Evolutionary conservation across 35 echinoderm and acorn worm genomes (phyloP).

Genomic region (Ophioderma brevispina): DNA sequence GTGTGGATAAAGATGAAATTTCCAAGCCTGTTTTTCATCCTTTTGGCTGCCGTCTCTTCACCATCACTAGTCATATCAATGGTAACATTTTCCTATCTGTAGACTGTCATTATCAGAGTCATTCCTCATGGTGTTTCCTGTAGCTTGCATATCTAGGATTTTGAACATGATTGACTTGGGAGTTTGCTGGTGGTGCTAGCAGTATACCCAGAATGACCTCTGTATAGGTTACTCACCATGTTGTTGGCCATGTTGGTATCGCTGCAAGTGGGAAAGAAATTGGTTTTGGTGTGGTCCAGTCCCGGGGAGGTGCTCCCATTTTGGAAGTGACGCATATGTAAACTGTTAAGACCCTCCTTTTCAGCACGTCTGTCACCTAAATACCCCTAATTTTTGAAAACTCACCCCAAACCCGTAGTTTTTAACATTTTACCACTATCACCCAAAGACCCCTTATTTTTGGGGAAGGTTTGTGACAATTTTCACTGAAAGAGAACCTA

Average conservation of each 20-base stretch:
- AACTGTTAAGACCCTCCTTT: too few relatives aligned
- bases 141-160: background rate
- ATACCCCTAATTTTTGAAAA: too few relatives aligned
- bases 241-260: slow-evolving; percentile 85
- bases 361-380: too few relatives aligned
- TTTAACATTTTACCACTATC: too few relatives aligned
- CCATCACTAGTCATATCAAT: slow-evolving; percentile 29
- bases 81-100: slow-evolving; percentile 25
- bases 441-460: too few relatives aligned
- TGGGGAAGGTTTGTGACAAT: too few relatives aligned
- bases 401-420: too few relatives aligned
- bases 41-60: background rate
- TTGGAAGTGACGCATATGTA: too few relatives aligned
- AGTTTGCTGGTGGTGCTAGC: slow-evolving; percentile 16
- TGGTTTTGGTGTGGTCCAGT: too few relatives aligned
- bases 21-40: background rate
- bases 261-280: slow-evolving; percentile 11
- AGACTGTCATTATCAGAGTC: slow-evolving; percentile 42
- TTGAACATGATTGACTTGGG: background rate
- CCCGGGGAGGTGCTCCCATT: too few relatives aligned
- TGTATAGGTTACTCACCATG: slow-evolving; percentile 76
- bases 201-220: slow-evolving; percentile 14
- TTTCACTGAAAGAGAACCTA: too few relatives aligned
- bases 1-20: too few relatives aligned
- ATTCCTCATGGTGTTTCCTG: slow-evolving; percentile 11